These are phyloP conservation scores for Clepsis dumicolana DNA, from an alignment of 2,888 invertebrate genomes.

Conservation along the genomic window DNA sequence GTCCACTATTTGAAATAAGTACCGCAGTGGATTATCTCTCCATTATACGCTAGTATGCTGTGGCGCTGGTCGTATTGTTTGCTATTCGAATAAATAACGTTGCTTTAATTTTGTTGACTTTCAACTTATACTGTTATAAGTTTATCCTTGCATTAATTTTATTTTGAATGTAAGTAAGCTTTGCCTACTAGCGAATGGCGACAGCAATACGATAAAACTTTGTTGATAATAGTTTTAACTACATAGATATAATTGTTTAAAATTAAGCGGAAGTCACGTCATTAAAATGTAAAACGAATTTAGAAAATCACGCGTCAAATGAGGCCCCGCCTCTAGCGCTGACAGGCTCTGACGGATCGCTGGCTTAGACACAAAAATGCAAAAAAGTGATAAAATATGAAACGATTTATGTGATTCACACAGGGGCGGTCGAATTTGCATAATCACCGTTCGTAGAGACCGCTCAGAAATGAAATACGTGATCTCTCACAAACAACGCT, in stretches of 20 bases:
- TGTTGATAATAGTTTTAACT: no score
- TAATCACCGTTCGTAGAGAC: conserved; percentile 71
- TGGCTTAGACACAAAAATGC: conserved; percentile 72
- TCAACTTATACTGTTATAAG: not conserved
- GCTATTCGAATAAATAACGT: not conserved
- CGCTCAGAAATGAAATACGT: conserved; percentile 74
- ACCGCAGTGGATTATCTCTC: not conserved
- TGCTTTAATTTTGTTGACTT: not conserved
- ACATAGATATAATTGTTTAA: not conserved
- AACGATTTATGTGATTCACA: conserved; percentile 78
- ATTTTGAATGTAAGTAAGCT: no score
- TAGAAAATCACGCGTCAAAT: conserved; percentile 66
- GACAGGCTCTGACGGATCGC: conserved; percentile 70
- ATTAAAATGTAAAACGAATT: conserved; percentile 39
- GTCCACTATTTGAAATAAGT: conserved; percentile 3
- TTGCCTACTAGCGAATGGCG: no score
- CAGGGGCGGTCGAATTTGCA: conserved; percentile 71
- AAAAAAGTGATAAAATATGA: conserved; percentile 78
- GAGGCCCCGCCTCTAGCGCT: conserved; percentile 58
- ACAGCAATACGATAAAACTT: no score
- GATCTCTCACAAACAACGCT: conserved; percentile 65
- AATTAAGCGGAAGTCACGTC: not conserved
- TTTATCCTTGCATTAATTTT: not conserved
- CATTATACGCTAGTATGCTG: conserved; percentile 4
- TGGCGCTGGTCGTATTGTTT: not conserved